A percentile compares a stretch with the other conserved stretches of the same genome.
Conservation (phyloP, 1,140 invertebrate species). For the Heliconius congener region DNA sequence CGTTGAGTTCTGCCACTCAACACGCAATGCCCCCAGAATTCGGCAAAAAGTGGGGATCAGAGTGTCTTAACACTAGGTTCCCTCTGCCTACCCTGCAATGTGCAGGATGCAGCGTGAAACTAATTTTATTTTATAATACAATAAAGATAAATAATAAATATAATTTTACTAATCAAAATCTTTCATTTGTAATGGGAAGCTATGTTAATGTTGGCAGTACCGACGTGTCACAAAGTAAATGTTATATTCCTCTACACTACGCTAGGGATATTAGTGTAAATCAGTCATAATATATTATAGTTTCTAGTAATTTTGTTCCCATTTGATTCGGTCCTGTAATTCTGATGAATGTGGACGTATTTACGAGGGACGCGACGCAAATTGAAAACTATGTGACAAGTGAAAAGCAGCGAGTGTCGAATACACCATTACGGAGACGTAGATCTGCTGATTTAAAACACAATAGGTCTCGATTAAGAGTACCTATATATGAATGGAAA, state of each 20-base stretch:
- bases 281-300: slow-evolving; percentile 32
- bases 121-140: no score
- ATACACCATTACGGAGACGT: slow-evolving; percentile 28
- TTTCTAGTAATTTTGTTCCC: slow-evolving; percentile 40
- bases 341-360: slow-evolving; percentile 59
- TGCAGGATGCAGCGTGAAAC: no score
- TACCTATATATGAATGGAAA: no score
- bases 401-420: slow-evolving; percentile 27
- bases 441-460: slow-evolving; percentile 32
- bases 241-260: slow-evolving; percentile 44
- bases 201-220: not conserved
- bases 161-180: not conserved
- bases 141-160: not conserved
- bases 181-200: not conserved
- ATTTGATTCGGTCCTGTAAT: slow-evolving; percentile 48
- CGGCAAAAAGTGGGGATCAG: no score
- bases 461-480: not conserved
- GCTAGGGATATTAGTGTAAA: slow-evolving; percentile 23
- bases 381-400: slow-evolving; percentile 70
- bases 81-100: no score
- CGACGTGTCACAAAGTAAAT: slow-evolving; percentile 15
- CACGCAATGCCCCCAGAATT: no score
- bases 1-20: no score
- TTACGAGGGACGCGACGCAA: slow-evolving; percentile 65
- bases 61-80: no score